Percentiles rank a stretch among this genome's conserved stretches.
phyloP scores from a whole-genome alignment of 2,797 vertebrate genomes.

The Echeneis naucrates region DNA sequence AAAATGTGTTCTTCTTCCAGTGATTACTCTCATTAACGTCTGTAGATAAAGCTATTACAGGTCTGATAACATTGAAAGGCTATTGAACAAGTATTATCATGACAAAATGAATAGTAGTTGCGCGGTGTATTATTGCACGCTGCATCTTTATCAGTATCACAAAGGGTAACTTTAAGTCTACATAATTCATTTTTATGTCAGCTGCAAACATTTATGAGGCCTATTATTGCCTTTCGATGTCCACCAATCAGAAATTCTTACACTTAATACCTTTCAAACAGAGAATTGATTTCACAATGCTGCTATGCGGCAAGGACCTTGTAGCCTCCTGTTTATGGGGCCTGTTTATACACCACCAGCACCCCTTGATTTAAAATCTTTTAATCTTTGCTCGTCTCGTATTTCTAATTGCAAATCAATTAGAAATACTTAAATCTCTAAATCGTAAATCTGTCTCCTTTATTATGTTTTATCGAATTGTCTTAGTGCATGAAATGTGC shows the following conservation, averaged over 20 bases:
- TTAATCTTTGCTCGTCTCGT: no score
- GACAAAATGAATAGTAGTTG: background rate
- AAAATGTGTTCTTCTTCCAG: background rate
- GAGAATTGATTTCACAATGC: no score
- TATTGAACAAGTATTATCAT: background rate
- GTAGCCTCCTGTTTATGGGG: no score
- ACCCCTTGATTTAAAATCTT: no score
- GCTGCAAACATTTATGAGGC: background rate
- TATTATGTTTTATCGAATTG: no score
- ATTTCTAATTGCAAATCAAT: no score
- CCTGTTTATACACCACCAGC: no score
- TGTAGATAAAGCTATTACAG: background rate
- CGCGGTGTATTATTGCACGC: background rate
- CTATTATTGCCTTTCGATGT: background rate
- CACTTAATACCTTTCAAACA: no score
- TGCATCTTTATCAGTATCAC: background rate
- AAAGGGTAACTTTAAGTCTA: background rate
- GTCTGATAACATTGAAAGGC: background rate
- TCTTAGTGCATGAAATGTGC: no score
- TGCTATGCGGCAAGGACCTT: no score
- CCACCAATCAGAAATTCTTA: background rate
- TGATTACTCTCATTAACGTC: background rate
- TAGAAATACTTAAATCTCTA: no score
- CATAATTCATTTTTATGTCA: slow-evolving; percentile 3
- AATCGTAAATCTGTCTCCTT: no score